Percentiles rank a stretch among this genome's conserved stretches.
Conservation (phyloP, 2,888 invertebrate genomes). For the Octodonta nipae region DNA sequence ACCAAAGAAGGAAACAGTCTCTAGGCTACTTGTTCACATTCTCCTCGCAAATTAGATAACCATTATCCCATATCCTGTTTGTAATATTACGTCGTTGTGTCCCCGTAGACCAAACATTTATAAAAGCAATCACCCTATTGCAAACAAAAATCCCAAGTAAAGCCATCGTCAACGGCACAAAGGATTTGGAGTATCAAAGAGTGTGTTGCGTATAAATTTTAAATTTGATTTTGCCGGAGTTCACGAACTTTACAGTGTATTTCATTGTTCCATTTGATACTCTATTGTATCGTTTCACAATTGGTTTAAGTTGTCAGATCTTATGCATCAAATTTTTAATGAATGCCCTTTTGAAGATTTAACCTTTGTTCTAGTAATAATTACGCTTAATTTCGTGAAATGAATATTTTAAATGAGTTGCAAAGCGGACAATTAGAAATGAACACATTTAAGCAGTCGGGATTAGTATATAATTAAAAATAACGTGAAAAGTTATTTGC, state of each 20-base stretch:
- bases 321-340: constrained; percentile 27
- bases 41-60: no score
- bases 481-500: no score
- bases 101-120: no score
- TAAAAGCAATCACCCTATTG: constrained; percentile 31
- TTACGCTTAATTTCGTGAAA: constrained; percentile 4
- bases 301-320: constrained; percentile 34
- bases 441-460: no score
- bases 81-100: no score
- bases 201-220: constrained; percentile 32
- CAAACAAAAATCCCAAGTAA: constrained; percentile 32
- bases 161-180: constrained; percentile 27
- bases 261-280: constrained; percentile 24
- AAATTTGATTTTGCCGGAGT: constrained; percentile 34
- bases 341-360: constrained; percentile 18
- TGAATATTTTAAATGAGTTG: constrained; percentile 2
- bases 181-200: constrained; percentile 31
- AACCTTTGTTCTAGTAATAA: constrained; percentile 8
- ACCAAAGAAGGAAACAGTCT: no score
- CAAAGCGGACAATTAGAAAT: no score
- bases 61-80: no score
- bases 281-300: constrained; percentile 27
- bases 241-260: constrained; percentile 28
- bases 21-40: no score
- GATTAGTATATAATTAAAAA: no score